These are phyloP conservation scores for Drosophila busckii DNA, from an alignment of 1,140 invertebrate genomes.

Conservation along the genomic window DNA sequence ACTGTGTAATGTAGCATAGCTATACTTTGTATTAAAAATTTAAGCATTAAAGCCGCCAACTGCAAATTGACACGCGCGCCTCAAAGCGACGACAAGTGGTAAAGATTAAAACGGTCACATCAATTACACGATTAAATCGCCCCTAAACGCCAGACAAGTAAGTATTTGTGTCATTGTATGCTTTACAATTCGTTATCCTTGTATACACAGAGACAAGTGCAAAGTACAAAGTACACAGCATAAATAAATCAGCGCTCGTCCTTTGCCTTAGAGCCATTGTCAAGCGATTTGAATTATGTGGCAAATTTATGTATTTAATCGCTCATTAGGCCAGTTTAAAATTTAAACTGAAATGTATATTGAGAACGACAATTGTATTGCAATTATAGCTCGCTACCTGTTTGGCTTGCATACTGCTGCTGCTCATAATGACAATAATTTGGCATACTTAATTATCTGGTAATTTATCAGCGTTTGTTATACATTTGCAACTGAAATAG, in stretches of 20 bases:
- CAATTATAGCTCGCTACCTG: neutral
- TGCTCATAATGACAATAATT: slow-evolving; percentile 8
- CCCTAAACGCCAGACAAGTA: slow-evolving; percentile 11
- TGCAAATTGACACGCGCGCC: neutral
- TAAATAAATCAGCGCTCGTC: too few species aligned
- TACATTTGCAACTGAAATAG: slow-evolving; percentile 34
- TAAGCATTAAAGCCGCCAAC: neutral
- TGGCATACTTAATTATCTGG: slow-evolving; percentile 50
- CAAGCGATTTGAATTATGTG: neutral
- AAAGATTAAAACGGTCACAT: slow-evolving; percentile 14
- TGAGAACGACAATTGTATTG: too few species aligned
- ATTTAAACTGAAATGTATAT: too few species aligned
- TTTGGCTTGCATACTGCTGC: neutral
- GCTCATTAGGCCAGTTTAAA: slow-evolving; percentile 6
- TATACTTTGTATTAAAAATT: neutral
- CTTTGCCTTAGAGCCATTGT: neutral
- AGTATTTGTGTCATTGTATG: slow-evolving; percentile 11
- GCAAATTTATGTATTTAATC: neutral
- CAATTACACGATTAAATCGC: slow-evolving; percentile 26
- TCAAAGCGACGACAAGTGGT: slow-evolving; percentile 15
- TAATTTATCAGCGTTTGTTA: slow-evolving; percentile 38
- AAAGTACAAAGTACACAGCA: too few species aligned
- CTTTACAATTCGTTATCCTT: neutral
- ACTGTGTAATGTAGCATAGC: too few species aligned
- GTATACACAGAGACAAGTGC: neutral